These are phyloP conservation scores for Drepana falcataria DNA, from an alignment of 2,888 invertebrate genomes.

Conservation along the genomic window DNA sequence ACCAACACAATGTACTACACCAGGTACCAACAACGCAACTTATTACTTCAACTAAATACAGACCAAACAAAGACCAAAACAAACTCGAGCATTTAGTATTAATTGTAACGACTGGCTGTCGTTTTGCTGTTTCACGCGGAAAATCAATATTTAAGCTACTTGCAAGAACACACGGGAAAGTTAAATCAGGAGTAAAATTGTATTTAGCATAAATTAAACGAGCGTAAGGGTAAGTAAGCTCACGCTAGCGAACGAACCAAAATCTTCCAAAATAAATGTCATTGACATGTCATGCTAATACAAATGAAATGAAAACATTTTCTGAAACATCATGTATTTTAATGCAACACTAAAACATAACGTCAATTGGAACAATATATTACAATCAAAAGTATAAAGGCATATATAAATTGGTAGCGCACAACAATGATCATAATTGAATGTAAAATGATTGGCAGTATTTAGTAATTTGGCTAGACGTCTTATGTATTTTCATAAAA, in stretches of 20 bases:
- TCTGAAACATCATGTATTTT: conserved; percentile 67
- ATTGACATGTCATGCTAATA: conserved; percentile 47
- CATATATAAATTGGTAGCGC: conserved; percentile 38
- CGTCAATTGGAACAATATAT: conserved; percentile 47
- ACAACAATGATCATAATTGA: conserved; percentile 34
- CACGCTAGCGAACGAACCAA: conserved; percentile 38
- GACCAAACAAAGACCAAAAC: conserved; percentile 40
- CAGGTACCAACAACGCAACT: conserved; percentile 34
- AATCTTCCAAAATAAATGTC: conserved; percentile 78
- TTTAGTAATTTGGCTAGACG: conserved; percentile 51
- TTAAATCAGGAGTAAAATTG: conserved; percentile 24
- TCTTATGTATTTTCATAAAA: conserved; percentile 24
- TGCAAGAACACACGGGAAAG: conserved; percentile 61
- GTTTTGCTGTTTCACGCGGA: conserved; percentile 22
- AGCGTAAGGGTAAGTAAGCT: conserved; percentile 21
- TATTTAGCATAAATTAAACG: conserved; percentile 27
- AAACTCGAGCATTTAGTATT: conserved; percentile 23
- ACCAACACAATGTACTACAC: conserved; percentile 65
- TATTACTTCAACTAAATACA: conserved; percentile 29
- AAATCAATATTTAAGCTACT: conserved; percentile 47
- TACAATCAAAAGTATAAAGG: conserved; percentile 48
- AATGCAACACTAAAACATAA: conserved; percentile 70
- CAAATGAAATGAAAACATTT: conserved; percentile 43
- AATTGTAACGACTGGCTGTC: conserved; percentile 11
- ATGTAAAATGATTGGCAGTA: conserved; percentile 61